phyloP scores from a whole-genome alignment of 2,888 invertebrate species.

The Nephrocerus scutellatus region DNA sequence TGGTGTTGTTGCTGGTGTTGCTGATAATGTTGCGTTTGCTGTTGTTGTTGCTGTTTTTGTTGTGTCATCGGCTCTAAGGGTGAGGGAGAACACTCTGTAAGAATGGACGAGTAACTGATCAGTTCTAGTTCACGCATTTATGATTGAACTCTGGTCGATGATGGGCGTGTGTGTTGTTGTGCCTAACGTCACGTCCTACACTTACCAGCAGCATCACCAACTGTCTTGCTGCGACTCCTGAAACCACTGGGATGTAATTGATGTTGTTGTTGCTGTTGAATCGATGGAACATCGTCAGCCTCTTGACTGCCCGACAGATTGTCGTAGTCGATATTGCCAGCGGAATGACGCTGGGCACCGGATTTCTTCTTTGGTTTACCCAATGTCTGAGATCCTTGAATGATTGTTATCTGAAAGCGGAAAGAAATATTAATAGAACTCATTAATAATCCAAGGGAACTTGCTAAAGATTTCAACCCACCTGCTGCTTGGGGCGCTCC shows the following conservation, averaged over 20 bases:
- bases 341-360: slow-evolving; percentile 70
- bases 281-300: slow-evolving; percentile 55
- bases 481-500: slow-evolving; percentile 60
- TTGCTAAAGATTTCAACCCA: slow-evolving; percentile 27
- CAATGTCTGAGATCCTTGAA: slow-evolving; percentile 73
- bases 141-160: no score
- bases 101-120: no score
- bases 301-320: slow-evolving; percentile 72
- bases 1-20: slow-evolving; percentile 47
- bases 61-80: slow-evolving; percentile 37
- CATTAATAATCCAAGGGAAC: slow-evolving; percentile 11
- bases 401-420: slow-evolving; percentile 53
- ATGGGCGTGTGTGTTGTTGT: slow-evolving; percentile 24
- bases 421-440: background rate
- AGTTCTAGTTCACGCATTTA: no score
- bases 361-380: slow-evolving; percentile 73
- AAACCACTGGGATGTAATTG: slow-evolving; percentile 50
- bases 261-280: slow-evolving; percentile 35
- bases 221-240: slow-evolving; percentile 83
- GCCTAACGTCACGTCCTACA: slow-evolving; percentile 6
- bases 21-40: slow-evolving; percentile 29
- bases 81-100: slow-evolving; percentile 36
- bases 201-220: slow-evolving; percentile 74
- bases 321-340: slow-evolving; percentile 79
- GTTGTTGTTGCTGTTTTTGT: slow-evolving; percentile 27